These are phyloP conservation scores for Cygnus buccinator DNA, from an alignment of 2,113 vertebrate genomes.

Conservation along the genomic window DNA sequence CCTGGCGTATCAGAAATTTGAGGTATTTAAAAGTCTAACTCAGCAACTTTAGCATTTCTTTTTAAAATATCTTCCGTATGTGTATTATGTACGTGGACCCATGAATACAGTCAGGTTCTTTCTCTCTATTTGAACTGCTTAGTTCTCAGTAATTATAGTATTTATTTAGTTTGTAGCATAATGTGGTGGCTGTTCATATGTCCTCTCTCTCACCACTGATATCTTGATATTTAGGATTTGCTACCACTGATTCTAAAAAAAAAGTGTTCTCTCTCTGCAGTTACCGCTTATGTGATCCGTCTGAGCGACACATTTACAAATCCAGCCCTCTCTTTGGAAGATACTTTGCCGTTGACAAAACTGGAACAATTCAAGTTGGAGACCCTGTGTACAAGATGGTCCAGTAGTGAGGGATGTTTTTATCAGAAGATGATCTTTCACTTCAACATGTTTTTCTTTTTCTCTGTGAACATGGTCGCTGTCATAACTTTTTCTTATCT, in stretches of 20 bases:
- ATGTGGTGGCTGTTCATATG: not conserved
- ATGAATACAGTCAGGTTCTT: not conserved
- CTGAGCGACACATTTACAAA: conserved; percentile 81
- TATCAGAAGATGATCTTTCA: not conserved
- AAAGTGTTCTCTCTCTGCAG: conserved; percentile 67
- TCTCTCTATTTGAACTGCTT: not conserved
- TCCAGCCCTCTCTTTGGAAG: conserved; percentile 86
- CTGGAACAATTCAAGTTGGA: conserved; percentile 83
- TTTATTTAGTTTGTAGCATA: not conserved
- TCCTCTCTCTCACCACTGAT: not conserved
- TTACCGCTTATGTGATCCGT: conserved; percentile 85
- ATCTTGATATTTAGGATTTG: not conserved
- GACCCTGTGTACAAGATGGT: conserved; percentile 86
- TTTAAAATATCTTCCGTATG: not conserved
- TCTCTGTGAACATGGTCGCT: not conserved
- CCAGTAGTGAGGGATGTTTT: not conserved
- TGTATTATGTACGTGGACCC: not conserved
- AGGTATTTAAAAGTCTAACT: not conserved
- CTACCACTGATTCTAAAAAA: not conserved
- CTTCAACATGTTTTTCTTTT: not conserved
- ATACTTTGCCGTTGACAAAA: conserved; percentile 81
- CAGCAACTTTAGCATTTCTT: not conserved
- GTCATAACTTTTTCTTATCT: not conserved
- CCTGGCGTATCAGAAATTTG: not conserved
- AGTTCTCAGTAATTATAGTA: not conserved